Base-by-base conservation (phyloP, 1,140 invertebrate species). In the Tetramorium alpestre region DNA sequence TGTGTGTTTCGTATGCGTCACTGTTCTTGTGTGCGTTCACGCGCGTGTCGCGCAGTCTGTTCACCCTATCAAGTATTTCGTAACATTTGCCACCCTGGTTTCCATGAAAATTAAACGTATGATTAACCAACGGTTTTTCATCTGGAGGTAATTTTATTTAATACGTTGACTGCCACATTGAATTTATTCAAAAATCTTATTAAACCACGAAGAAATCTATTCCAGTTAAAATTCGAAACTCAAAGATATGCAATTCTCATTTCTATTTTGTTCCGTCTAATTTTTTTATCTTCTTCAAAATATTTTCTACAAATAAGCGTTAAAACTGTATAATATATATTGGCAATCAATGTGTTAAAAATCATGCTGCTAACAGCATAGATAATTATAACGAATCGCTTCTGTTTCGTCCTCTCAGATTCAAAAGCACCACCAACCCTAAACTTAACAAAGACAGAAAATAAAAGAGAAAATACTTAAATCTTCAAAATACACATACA, bases 71-170 rank as follows among this genome's bases (percentile, higher is more conserved):
- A 18, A 11, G 22, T 47, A 51, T 82, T 49, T 72, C 18, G 22
- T 44, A 56, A 82, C 38, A 47, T 60, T 28, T 75, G 41, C 25
- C 38, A n/a, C 11, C 18, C 16, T 11, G 44, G 33, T 8, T 4
- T 44, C 16, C 22, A 13, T 47, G 28, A 11, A 54, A 33, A 41
- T 41, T 54, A 49, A 84, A 64, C 16, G 25, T 73, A 49, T 47
- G 60, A 44, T 69, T 82, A 73, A 84, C n/a, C 41, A 62, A 33
- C 54, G 16, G 22, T 54, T 28, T 69, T 80, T 25, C 16, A 51
- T 3, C 13, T 51, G 7, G 16, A 56, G 13, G 41, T 67, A 28
- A 51, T 7, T 22, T 73, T 16, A 67, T 47, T 73, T 22, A 33
- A 33, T 33, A 33, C 33, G 0, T 33, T 33, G 33, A 33, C 33